These are phyloP conservation scores for Lepidocyrtoides sp. DNA, from an alignment of 2,888 invertebrate species.

Conservation along the genomic window DNA sequence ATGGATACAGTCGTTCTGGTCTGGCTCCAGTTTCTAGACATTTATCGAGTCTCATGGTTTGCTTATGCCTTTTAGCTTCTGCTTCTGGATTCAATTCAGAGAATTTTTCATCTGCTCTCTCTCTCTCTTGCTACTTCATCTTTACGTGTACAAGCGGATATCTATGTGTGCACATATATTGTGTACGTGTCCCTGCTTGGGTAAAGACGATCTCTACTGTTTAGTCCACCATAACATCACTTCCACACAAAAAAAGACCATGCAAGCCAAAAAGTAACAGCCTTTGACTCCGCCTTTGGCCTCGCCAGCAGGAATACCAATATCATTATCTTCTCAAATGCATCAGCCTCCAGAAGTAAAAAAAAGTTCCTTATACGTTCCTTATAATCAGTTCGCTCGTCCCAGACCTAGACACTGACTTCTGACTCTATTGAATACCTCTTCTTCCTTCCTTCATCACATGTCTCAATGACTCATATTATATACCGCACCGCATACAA, in stretches of 20 bases:
- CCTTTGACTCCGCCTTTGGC: slow-evolving; percentile 81
- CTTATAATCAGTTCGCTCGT: slow-evolving; percentile 33
- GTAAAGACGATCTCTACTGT: slow-evolving; percentile 37
- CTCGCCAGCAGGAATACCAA: slow-evolving; percentile 68
- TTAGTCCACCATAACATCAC: slow-evolving; percentile 45
- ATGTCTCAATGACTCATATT: slow-evolving; percentile 59
- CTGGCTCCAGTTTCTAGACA: slow-evolving; percentile 77
- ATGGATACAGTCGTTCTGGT: slow-evolving; percentile 55
- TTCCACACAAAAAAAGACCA: slow-evolving; percentile 26
- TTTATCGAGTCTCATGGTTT: slow-evolving; percentile 51
- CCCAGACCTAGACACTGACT: slow-evolving; percentile 74
- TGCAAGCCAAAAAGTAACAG: slow-evolving; percentile 55
- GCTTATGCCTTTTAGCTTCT: neutral
- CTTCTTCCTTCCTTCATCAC: no score
- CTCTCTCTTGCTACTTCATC: neutral
- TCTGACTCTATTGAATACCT: neutral
- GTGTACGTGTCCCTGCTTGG: slow-evolving; percentile 9
- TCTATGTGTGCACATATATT: neutral
- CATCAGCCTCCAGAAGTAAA: slow-evolving; percentile 51
- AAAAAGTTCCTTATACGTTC: slow-evolving; percentile 58
- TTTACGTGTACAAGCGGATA: neutral
- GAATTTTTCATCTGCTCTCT: slow-evolving; percentile 30
- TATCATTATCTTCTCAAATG: slow-evolving; percentile 69
- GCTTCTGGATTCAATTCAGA: slow-evolving; percentile 61
- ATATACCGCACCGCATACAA: slow-evolving; percentile 21